Conservation (phyloP, 2,113 vertebrate genomes). For the Barnardius zonarius region DNA sequence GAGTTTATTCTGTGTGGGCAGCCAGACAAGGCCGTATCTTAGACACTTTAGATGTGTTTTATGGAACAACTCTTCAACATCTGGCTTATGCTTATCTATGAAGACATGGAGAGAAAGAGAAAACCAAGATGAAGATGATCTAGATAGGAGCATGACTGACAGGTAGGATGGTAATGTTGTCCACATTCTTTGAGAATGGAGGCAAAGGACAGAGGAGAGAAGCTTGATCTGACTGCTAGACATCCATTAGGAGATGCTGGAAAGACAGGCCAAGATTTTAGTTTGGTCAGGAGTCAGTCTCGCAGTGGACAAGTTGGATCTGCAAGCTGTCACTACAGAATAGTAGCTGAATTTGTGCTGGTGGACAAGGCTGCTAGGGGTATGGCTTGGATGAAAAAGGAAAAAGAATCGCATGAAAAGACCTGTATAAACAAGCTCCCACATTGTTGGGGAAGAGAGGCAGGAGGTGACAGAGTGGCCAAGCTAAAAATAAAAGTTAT, state of each 20-base stretch:
- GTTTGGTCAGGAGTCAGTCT: neutral
- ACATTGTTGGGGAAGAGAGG: neutral
- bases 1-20: neutral
- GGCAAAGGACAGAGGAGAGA: neutral
- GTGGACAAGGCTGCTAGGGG: neutral
- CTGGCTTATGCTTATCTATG: neutral
- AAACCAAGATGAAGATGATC: neutral
- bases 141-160: neutral
- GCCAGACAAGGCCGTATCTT: neutral
- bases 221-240: slow-evolving; percentile 4
- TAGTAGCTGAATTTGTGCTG: neutral
- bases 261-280: slow-evolving; percentile 1
- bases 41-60: neutral
- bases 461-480: neutral
- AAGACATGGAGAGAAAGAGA: neutral
- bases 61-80: neutral
- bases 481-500: neutral
- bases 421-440: neutral
- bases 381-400: neutral
- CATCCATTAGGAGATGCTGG: neutral
- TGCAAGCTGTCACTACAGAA: neutral
- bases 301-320: neutral
- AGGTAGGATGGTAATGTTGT: neutral
- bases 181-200: neutral
- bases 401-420: neutral